Conservation (phyloP, 2,113 vertebrate species). For the Axis porcinus region DNA sequence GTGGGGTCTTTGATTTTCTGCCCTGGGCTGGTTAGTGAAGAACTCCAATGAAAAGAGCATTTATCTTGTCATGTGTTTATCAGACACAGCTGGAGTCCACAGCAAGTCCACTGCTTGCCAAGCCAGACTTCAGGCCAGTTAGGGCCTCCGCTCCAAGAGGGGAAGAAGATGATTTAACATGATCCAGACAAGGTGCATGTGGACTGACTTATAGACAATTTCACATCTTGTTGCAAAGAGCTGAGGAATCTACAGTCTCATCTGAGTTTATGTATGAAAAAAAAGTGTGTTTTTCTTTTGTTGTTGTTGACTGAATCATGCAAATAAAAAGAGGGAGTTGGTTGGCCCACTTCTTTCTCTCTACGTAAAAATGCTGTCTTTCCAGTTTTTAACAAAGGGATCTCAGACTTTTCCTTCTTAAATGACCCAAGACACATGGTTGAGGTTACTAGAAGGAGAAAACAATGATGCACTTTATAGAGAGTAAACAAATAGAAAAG, state of each 20-base stretch:
- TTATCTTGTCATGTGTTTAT: slow-evolving; percentile 46
- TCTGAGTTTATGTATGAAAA: not conserved
- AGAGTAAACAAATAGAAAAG: not conserved
- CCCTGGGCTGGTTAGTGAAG: not conserved
- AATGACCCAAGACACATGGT: not conserved
- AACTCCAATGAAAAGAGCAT: not conserved
- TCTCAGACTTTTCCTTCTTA: slow-evolving; percentile 25
- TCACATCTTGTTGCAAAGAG: slow-evolving; percentile 44
- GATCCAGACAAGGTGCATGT: not conserved
- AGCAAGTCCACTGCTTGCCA: not conserved
- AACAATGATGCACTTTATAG: not conserved
- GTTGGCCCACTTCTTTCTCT: not conserved
- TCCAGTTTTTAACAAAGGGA: slow-evolving; percentile 9
- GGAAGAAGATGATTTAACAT: not conserved
- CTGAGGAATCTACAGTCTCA: slow-evolving; percentile 13
- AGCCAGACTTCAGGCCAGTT: not conserved
- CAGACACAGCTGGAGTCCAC: slow-evolving; percentile 18
- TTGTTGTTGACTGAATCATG: slow-evolving; percentile 20
- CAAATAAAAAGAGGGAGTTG: not conserved
- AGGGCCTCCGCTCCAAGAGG: not conserved
- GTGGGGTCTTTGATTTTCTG: not conserved
- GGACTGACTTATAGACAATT: not conserved
- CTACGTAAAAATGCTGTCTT: not conserved
- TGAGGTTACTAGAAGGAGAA: slow-evolving; percentile 32
- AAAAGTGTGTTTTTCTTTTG: not conserved